Evolutionary conservation across 1,140 invertebrate species (phyloP), one percentile per base, ranked within the genome.

Genomic region (Acromyrmex heyeri): DNA sequence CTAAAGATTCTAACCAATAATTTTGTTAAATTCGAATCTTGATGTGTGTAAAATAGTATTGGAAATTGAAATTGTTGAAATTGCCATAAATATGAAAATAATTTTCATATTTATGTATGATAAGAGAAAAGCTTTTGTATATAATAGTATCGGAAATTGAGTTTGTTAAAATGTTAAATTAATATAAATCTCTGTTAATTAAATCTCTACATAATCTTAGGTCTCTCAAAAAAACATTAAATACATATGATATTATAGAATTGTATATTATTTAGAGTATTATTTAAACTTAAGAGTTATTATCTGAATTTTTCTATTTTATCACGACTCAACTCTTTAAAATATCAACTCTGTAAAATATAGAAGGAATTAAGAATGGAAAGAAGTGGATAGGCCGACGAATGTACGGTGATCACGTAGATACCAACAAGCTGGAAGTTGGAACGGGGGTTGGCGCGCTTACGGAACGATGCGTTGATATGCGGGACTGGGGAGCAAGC

Each of bases 401-500:
- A 27, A 67, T 5, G 48, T 34, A 69, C 62, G 30, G 1, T 18
- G 50, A 73, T 83, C 14, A 44, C 10, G 12, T 14, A 30, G 64
- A 69, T 81, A 55, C 34, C 30, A 57, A 44, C n/a, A n/a, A 18
- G 30, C 8, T 24, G 27, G 34, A 18, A 48, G 48, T 67, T 34
- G 30, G 4, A 34, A 79, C 18, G n/a, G 50, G 7, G n/a, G 30
- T 34, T 24, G 34, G 57, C 3, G 38, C 59, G 59, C 21, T 77
- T 77, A 61, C 44, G 69, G 44, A 82, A 57, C 44, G 61, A 55
- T 53, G 61, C 83, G 53, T 86, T 69, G 38, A 69, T 67, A 62
- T 44, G 72, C 27, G 18, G 30, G 34, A 38, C 12, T 14, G 48
- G 12, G 44, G 55, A 79, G 24, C 34, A 21, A 78, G 75, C 65